A percentile compares a stretch with the other conserved stretches of the same genome.
These are phyloP conservation scores for Aphidius gifuensis DNA, from an alignment of 1,140 invertebrate species.

Conservation along the genomic window DNA sequence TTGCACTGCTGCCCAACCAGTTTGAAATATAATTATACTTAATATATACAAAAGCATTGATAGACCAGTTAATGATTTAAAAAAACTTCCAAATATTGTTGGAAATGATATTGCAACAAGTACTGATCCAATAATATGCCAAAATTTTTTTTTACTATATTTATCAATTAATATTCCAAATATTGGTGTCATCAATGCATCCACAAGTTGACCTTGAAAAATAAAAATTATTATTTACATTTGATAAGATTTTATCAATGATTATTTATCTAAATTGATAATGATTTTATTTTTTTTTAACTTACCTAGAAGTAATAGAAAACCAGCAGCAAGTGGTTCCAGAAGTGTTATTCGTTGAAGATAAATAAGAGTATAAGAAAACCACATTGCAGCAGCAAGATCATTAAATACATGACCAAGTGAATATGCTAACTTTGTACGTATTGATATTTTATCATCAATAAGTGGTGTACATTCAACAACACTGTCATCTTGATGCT, in stretches of 20 bases:
- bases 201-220: constrained; percentile 74
- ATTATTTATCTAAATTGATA: not conserved
- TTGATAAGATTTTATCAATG: not conserved
- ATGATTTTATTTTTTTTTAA: not conserved
- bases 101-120: constrained; percentile 70
- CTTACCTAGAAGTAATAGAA: constrained; percentile 70
- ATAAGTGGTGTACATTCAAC: constrained; percentile 35
- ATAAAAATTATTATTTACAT: not conserved
- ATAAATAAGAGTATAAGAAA: constrained; percentile 87
- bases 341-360: constrained; percentile 76
- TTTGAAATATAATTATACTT: constrained; percentile 83
- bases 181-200: constrained; percentile 82
- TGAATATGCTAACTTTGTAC: constrained; percentile 67
- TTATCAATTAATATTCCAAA: constrained; percentile 81
- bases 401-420: constrained; percentile 90
- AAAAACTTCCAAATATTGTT: constrained; percentile 72
- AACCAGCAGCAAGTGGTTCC: constrained; percentile 70
- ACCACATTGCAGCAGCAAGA: constrained; percentile 89
- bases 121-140: constrained; percentile 79
- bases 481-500: constrained; percentile 1
- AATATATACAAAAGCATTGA: constrained; percentile 60
- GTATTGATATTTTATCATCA: constrained; percentile 36
- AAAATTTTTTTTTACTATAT: constrained; percentile 72
- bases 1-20: constrained; percentile 87
- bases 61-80: constrained; percentile 52